phyloP scores from a whole-genome alignment of 2,797 vertebrate species.

The Discoglossus pictus region DNA sequence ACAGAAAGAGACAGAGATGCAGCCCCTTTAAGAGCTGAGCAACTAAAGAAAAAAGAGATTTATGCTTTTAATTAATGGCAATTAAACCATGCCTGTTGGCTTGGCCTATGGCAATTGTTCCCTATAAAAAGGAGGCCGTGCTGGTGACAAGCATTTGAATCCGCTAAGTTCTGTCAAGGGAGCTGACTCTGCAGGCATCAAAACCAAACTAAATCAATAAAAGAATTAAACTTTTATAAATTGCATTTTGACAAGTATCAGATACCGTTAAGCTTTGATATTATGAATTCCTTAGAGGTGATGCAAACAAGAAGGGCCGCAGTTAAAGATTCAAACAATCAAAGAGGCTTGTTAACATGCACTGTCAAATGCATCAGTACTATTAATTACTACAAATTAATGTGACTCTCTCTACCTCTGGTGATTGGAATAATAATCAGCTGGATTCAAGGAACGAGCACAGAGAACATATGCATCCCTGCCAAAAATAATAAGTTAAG shows the following conservation, averaged over 20 bases:
- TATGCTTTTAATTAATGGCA: constrained; percentile 99
- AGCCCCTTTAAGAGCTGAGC: constrained; percentile 97
- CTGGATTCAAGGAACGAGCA: constrained; percentile 78
- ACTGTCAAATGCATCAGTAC: constrained; percentile 94
- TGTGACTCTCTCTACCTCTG: constrained; percentile 91
- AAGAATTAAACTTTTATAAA: constrained; percentile 99
- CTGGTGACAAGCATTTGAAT: constrained; percentile 99
- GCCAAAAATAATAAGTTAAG: constrained; percentile 93
- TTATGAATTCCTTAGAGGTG: constrained; percentile 96
- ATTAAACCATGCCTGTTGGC: constrained; percentile 99
- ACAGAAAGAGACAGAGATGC: constrained; percentile 76
- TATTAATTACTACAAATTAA: constrained; percentile 99
- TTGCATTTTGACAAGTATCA: constrained; percentile 99
- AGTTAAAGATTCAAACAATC: constrained; percentile 99
- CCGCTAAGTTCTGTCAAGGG: constrained; percentile 99
- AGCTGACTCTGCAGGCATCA: constrained; percentile 99
- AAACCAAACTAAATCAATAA: constrained; percentile 99
- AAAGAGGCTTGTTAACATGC: constrained; percentile 97
- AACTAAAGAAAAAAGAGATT: constrained; percentile 98
- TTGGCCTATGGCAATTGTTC: constrained; percentile 99
- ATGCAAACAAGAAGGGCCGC: constrained; percentile 94
- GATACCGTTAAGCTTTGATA: constrained; percentile 98
- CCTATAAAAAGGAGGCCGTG: constrained; percentile 96
- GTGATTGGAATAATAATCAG: constrained; percentile 98
- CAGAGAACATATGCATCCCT: constrained; percentile 93